Percentiles rank a stretch among this genome's conserved stretches.
Conservation (phyloP, 2,797 vertebrate species). For the Fistularia commersonii region DNA sequence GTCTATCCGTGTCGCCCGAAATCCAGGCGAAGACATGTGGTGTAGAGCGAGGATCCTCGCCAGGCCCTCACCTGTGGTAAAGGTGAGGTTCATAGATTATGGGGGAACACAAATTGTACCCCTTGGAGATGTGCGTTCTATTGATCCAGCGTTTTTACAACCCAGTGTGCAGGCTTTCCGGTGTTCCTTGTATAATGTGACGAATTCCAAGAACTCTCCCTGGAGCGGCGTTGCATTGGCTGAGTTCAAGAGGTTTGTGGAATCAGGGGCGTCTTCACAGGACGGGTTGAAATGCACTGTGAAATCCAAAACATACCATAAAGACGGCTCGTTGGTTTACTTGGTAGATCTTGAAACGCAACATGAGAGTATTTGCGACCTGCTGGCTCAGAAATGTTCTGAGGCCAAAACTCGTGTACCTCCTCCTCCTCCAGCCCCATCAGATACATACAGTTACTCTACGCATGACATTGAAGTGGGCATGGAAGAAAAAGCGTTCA, state of each 20-base stretch:
- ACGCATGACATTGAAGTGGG: constrained; percentile 75
- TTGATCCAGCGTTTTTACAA: constrained; percentile 47
- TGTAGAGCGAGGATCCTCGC: constrained; percentile 45
- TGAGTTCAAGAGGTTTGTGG: constrained; percentile 36
- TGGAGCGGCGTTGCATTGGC: constrained; percentile 7
- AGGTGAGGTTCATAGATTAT: constrained; percentile 83
- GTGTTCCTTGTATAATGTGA: constrained; percentile 29
- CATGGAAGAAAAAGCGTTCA: constrained; percentile 71
- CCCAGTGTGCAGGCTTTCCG: constrained; percentile 45
- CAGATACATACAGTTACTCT: constrained; percentile 75
- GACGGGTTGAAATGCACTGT: constrained; percentile 28
- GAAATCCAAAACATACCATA: constrained; percentile 31
- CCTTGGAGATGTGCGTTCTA: constrained; percentile 32
- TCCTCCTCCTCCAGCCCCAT: constrained; percentile 46
- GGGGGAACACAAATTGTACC: constrained; percentile 55
- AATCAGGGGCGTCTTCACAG: constrained; percentile 1
- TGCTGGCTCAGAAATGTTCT: constrained; percentile 31
- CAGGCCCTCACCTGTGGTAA: constrained; percentile 47
- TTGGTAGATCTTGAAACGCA: constrained; percentile 39
- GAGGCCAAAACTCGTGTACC: constrained; percentile 52
- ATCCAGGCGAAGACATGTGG: constrained; percentile 50
- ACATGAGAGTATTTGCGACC: constrained; percentile 9
- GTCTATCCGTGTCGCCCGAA: constrained; percentile 31
- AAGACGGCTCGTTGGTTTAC: constrained; percentile 33
- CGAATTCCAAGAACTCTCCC: neutral